phyloP scores from a whole-genome alignment of 2,888 invertebrate genomes.

The Sepiola atlantica region DNA sequence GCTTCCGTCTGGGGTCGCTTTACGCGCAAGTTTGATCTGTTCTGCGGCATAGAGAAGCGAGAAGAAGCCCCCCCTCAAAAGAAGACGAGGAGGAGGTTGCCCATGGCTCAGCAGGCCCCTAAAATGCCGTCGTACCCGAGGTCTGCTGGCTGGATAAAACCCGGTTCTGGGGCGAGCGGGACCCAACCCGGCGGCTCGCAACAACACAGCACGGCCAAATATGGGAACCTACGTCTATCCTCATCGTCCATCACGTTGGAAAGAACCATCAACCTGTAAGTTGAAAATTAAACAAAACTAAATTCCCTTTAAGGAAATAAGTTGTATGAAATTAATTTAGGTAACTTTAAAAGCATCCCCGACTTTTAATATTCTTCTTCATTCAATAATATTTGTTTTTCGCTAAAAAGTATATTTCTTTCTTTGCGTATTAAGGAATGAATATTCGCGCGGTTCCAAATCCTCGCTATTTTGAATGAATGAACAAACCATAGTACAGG shows the following conservation, averaged over 20 bases:
- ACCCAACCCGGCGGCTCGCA: background rate
- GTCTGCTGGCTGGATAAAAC: conserved; percentile 43
- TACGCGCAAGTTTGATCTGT: background rate
- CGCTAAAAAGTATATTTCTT: background rate
- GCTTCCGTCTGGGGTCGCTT: background rate
- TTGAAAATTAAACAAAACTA: background rate
- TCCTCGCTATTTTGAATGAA: no score
- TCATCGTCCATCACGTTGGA: conserved; percentile 55
- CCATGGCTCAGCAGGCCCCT: conserved; percentile 35
- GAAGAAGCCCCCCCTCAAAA: background rate
- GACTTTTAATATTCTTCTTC: background rate
- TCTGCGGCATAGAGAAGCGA: background rate
- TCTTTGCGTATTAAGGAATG: background rate
- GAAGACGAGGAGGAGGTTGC: background rate
- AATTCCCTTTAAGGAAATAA: background rate
- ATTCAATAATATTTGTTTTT: no score
- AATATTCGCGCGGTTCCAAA: no score
- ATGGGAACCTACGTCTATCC: conserved; percentile 33
- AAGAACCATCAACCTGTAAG: conserved; percentile 61
- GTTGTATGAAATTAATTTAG: background rate
- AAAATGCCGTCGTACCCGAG: conserved; percentile 44
- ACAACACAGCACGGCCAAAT: background rate
- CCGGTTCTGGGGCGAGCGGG: background rate
- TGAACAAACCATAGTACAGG: no score
- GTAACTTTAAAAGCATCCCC: background rate